phyloP scores from a whole-genome alignment of 2,797 vertebrate species.

The Phalanger gymnotis region DNA sequence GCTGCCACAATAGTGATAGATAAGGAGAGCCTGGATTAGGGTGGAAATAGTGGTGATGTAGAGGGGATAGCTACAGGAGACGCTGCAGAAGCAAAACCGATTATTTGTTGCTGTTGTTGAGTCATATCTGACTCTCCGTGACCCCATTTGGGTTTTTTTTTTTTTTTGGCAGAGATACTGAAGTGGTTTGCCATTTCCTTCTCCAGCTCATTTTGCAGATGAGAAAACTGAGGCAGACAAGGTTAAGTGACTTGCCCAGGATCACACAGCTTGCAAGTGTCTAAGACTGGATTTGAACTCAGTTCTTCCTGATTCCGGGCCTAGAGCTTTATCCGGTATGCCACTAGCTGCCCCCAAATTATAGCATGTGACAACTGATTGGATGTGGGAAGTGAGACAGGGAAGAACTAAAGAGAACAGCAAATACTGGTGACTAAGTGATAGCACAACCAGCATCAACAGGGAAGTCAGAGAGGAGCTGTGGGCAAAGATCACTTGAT shows the following conservation, averaged over 20 bases:
- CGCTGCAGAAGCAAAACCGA: background rate
- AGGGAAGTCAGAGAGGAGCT: background rate
- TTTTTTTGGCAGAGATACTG: background rate
- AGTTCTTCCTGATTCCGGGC: background rate
- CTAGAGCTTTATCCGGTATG: background rate
- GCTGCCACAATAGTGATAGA: background rate
- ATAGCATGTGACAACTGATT: background rate
- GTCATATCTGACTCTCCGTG: too few species aligned
- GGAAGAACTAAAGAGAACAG: background rate
- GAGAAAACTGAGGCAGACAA: background rate
- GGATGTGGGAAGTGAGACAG: background rate
- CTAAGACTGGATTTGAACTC: background rate
- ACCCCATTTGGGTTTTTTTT: background rate
- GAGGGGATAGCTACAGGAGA: accelerated
- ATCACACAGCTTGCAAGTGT: background rate
- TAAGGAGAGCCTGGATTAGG: background rate
- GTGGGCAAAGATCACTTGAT: background rate
- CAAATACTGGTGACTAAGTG: background rate
- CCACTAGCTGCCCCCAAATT: background rate
- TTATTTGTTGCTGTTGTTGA: background rate
- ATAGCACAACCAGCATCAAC: background rate
- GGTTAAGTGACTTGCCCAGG: background rate
- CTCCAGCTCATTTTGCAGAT: background rate
- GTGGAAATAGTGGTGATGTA: background rate
- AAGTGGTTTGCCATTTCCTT: background rate